Conservation (phyloP, 37 sponge, comb jelly and placozoan species). For the Ianthella basta region DNA sequence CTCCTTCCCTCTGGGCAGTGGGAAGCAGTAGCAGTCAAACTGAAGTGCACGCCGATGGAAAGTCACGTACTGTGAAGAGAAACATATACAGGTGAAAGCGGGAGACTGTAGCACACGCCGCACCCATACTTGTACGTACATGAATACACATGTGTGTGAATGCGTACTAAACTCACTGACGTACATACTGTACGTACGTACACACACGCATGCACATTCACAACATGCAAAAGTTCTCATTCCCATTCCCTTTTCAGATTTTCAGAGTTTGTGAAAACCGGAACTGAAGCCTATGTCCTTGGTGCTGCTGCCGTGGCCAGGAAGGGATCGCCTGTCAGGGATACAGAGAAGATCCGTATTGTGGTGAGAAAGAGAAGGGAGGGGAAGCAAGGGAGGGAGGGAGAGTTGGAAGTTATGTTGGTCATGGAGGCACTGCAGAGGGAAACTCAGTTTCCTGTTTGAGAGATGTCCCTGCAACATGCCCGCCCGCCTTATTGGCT, state of each 20-base stretch:
- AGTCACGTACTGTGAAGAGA: constrained; percentile 79
- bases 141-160: background rate
- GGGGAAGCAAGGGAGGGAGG: background rate
- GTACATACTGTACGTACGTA: background rate
- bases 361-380: constrained; percentile 41
- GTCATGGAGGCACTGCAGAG: background rate
- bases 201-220: background rate
- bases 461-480: no score
- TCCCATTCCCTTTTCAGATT: constrained; percentile 67
- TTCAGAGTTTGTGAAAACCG: constrained; percentile 92
- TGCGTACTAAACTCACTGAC: no score
- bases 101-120: constrained; percentile 5
- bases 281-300: constrained; percentile 85
- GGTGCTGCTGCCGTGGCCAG: constrained; percentile 37
- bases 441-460: no score
- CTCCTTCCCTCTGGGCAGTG: background rate
- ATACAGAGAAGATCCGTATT: constrained; percentile 50
- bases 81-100: constrained; percentile 78
- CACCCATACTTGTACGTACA: constrained; percentile 4
- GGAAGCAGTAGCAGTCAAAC: no score
- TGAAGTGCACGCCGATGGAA: background rate
- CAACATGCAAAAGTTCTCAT: no score
- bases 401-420: background rate
- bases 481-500: no score
- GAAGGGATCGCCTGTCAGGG: background rate